A percentile compares a stretch with the other conserved stretches of the same genome.
phyloP scores from a whole-genome alignment of 2,797 vertebrate species.

The Microtus agrestis region DNA sequence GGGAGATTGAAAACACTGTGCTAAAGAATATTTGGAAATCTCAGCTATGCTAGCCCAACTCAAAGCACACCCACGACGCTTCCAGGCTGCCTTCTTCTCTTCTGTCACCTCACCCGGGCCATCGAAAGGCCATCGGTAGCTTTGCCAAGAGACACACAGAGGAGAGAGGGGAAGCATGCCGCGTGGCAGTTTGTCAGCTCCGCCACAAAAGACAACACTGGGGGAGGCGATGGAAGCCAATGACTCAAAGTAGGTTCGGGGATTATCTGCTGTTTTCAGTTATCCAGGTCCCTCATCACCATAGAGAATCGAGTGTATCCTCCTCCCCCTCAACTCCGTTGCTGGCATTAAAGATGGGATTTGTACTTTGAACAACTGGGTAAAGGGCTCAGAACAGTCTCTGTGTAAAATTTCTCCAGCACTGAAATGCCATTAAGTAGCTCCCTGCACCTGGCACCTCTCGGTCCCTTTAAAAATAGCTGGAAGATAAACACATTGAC shows the following conservation, averaged over 20 bases:
- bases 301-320: constrained; percentile 75
- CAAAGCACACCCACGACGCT: not conserved
- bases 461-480: constrained; percentile 67
- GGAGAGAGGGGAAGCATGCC: not conserved
- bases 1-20: not conserved
- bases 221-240: constrained; percentile 61
- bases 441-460: constrained; percentile 53
- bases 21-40: not conserved
- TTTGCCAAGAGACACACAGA: not conserved
- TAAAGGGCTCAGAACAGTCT: constrained; percentile 51
- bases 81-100: not conserved
- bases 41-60: not conserved
- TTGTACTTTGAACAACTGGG: constrained; percentile 66
- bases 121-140: not conserved
- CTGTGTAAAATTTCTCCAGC: constrained; percentile 8
- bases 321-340: constrained; percentile 73
- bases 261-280: constrained; percentile 74
- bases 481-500: constrained; percentile 4
- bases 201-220: not conserved
- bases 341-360: constrained; percentile 63
- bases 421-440: constrained; percentile 33
- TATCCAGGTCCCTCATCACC: constrained; percentile 69
- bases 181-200: constrained; percentile 40
- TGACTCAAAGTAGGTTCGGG: constrained; percentile 74
- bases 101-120: not conserved